Evolutionary conservation across 92 coral and sea anemone genomes (phyloP).

Genomic region (Heliopora coerulea): DNA sequence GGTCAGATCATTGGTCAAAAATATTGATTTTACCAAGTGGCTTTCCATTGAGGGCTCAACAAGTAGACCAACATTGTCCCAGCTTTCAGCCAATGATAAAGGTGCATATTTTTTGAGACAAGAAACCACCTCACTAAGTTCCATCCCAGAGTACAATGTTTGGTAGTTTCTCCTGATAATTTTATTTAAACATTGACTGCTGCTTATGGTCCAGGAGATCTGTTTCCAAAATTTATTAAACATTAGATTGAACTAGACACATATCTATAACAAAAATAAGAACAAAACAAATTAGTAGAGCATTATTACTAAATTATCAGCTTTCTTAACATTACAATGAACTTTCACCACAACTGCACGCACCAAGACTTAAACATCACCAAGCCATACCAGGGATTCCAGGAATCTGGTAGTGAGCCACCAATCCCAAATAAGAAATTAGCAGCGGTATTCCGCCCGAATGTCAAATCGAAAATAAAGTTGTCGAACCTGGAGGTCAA

Average conservation of each 20-base stretch:
- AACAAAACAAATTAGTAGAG: no score
- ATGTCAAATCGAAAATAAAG: not conserved
- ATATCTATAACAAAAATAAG: not conserved
- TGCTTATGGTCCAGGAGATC: not conserved
- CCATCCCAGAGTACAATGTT: conserved; percentile 51
- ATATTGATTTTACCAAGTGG: conserved; percentile 71
- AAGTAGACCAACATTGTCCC: conserved; percentile 98
- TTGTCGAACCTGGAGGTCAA: not conserved
- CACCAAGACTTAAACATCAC: no score
- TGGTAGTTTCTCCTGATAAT: not conserved
- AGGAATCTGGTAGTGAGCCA: not conserved
- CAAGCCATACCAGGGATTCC: no score
- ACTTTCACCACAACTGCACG: no score
- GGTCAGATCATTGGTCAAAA: conserved; percentile 90
- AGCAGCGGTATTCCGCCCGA: not conserved
- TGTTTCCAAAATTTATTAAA: not conserved
- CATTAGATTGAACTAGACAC: not conserved
- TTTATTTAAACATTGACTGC: not conserved
- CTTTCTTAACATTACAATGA: no score
- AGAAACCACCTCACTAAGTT: conserved; percentile 66
- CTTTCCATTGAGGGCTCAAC: conserved; percentile 73
- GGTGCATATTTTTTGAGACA: conserved; percentile 80
- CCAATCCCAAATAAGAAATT: not conserved
- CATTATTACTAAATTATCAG: no score
- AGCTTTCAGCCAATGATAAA: conserved; percentile 74